These are phyloP conservation scores for Misgurnus anguillicaudatus DNA, from an alignment of 2,113 vertebrate species.

Conservation along the genomic window DNA sequence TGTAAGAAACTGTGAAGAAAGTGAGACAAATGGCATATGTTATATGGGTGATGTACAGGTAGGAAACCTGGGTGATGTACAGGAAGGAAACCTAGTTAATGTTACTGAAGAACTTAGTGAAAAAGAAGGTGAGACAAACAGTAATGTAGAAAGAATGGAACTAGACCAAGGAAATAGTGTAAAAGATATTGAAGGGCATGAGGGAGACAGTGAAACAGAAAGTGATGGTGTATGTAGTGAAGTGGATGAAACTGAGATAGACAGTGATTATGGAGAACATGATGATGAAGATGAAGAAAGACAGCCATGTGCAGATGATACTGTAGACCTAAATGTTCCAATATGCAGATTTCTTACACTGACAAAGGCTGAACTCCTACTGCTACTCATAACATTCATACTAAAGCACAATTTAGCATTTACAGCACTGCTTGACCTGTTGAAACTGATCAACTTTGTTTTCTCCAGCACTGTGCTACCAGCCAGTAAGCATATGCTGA, in stretches of 20 bases:
- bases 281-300: neutral
- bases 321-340: neutral
- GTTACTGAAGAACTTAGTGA: neutral
- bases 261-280: constrained; percentile 3
- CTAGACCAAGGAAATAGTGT: too few relatives aligned
- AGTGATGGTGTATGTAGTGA: neutral
- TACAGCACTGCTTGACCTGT: neutral
- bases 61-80: neutral
- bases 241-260: neutral
- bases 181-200: too few relatives aligned
- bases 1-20: neutral
- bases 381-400: neutral
- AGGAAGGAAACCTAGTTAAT: neutral
- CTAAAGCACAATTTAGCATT: neutral
- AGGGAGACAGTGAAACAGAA: neutral
- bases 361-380: constrained; percentile 8
- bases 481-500: constrained; percentile 4
- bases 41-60: too few relatives aligned
- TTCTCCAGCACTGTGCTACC: constrained; percentile 4
- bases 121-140: neutral
- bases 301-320: neutral
- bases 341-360: constrained; percentile 1
- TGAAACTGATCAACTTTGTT: neutral
- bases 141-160: neutral
- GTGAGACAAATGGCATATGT: neutral